Evolutionary conservation across 2,113 vertebrate genomes (phyloP).

Genomic region (Nothobranchius furzeri): DNA sequence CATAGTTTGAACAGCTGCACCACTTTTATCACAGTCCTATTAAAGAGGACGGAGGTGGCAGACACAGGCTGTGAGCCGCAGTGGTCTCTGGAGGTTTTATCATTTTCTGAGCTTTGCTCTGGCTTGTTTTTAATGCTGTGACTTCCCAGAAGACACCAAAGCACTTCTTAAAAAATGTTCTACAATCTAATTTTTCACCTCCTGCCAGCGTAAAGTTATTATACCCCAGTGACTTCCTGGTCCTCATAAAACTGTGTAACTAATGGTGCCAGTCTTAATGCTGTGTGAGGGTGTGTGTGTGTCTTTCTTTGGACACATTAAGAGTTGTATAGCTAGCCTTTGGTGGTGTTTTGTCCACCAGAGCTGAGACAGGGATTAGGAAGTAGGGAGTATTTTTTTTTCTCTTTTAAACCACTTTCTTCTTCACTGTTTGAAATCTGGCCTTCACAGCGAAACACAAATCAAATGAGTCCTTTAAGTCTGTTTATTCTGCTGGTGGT

Average conservation of each 20-base stretch:
- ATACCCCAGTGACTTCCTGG: constrained; percentile 39
- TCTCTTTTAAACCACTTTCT: constrained; percentile 49
- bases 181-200: constrained; percentile 62
- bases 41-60: neutral
- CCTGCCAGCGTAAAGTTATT: constrained; percentile 57
- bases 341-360: constrained; percentile 48
- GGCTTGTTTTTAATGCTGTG: constrained; percentile 34
- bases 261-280: constrained; percentile 53
- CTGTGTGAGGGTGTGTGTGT: constrained; percentile 35
- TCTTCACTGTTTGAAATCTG: constrained; percentile 56
- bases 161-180: constrained; percentile 49
- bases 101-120: constrained; percentile 15
- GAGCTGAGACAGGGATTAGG: constrained; percentile 59
- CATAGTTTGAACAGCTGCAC: neutral
- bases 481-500: constrained; percentile 15
- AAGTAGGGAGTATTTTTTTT: constrained; percentile 37
- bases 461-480: constrained; percentile 20
- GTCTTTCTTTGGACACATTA: constrained; percentile 29
- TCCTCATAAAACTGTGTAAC: constrained; percentile 59
- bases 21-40: neutral
- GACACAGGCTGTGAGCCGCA: constrained; percentile 19
- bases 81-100: constrained; percentile 1
- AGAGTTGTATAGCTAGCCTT: constrained; percentile 55
- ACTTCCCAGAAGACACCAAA: constrained; percentile 58
- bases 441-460: constrained; percentile 21